A percentile compares a stretch with the other conserved stretches of the same genome.
phyloP scores from a whole-genome alignment of 2,797 vertebrate genomes.

The Acrossocheilus wenchowensis region DNA sequence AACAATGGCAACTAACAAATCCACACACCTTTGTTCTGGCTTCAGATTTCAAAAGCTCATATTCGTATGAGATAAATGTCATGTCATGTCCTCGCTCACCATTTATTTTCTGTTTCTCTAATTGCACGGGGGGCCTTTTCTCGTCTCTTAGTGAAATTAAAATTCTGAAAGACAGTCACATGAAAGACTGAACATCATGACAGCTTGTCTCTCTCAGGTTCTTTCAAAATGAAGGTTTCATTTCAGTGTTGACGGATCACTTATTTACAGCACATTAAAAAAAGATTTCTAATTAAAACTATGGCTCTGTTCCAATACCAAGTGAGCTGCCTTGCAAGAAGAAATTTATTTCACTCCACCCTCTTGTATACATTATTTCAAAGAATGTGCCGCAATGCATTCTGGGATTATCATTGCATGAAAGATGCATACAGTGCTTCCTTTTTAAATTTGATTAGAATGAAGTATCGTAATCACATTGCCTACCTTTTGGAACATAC shows the following conservation, averaged over 20 bases:
- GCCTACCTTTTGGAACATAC: neutral
- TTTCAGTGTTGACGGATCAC: conserved; percentile 6
- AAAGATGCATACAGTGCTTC: neutral
- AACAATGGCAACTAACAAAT: neutral
- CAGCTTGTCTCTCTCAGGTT: conserved; percentile 19
- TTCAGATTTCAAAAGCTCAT: conserved; percentile 7
- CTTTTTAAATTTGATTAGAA: neutral
- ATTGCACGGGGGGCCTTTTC: neutral
- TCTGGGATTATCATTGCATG: neutral
- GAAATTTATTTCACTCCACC: neutral
- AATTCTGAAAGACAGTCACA: conserved; percentile 9
- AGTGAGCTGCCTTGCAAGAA: neutral
- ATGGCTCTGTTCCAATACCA: neutral
- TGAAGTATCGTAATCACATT: neutral
- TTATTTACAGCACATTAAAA: conserved; percentile 11
- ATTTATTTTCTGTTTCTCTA: conserved; percentile 15
- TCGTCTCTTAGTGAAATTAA: conserved; percentile 40
- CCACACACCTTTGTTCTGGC: neutral
- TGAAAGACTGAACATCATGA: neutral
- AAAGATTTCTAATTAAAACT: neutral
- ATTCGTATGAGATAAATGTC: neutral
- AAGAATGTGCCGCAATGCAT: neutral
- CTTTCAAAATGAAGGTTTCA: neutral
- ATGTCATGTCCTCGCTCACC: neutral
- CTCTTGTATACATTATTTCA: neutral